Conservation (phyloP, 2,888 invertebrate species). For the Amphiduros pacificus region DNA sequence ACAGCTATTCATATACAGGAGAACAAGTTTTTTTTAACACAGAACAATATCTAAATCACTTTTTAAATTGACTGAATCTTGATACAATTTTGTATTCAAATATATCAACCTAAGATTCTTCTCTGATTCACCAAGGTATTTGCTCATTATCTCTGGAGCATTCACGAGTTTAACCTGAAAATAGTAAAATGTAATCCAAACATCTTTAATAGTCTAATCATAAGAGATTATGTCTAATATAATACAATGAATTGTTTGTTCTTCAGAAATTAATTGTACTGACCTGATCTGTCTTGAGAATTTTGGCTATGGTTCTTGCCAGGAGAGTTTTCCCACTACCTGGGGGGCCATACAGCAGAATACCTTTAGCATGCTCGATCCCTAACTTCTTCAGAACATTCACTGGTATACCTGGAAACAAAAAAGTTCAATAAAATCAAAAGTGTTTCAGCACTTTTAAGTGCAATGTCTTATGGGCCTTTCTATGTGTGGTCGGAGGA, state of each 20-base stretch:
- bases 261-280: not conserved
- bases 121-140: constrained; percentile 21
- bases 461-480: too few species aligned
- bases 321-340: constrained; percentile 22
- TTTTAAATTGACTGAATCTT: too few species aligned
- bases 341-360: constrained; percentile 19
- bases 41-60: too few species aligned
- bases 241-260: not conserved
- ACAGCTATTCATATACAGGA: too few species aligned
- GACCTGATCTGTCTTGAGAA: constrained; percentile 18
- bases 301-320: constrained; percentile 17
- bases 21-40: too few species aligned
- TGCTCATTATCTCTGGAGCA: constrained; percentile 21
- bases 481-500: too few species aligned
- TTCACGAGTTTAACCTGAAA: constrained; percentile 18
- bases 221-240: not conserved
- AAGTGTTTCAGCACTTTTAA: too few species aligned
- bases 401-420: constrained; percentile 11
- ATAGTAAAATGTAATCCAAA: not conserved
- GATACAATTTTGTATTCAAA: too few species aligned
- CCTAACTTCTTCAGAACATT: constrained; percentile 13
- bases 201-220: not conserved
- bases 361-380: constrained; percentile 20
- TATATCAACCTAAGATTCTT: constrained; percentile 20
- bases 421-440: too few species aligned